Evolutionary conservation across 2,797 vertebrate genomes (phyloP).

Genomic region (Poeciliopsis turneri): DNA sequence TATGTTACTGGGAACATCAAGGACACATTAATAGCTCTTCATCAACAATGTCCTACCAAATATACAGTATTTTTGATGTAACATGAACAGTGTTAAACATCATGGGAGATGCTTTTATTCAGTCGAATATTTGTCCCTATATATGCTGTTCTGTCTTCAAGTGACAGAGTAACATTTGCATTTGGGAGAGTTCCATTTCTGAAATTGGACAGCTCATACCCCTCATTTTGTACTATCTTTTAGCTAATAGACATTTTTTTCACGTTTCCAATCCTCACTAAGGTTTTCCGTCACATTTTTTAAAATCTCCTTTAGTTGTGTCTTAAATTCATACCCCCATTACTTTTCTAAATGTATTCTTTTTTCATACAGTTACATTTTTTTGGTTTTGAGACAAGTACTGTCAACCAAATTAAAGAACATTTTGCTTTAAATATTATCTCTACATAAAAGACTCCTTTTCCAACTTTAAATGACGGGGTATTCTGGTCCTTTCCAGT

Average conservation of each 20-base stretch:
- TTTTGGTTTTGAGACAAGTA: not conserved
- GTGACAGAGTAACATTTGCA: not conserved
- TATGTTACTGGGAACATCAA: slow-evolving; percentile 21
- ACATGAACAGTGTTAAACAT: not conserved
- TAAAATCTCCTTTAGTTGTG: not conserved
- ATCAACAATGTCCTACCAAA: slow-evolving; percentile 7
- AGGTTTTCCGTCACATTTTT: not conserved
- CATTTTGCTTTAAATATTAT: not conserved
- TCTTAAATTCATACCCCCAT: not conserved
- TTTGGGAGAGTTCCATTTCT: not conserved
- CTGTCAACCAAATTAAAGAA: not conserved
- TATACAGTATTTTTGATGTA: not conserved
- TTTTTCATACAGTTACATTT: not conserved
- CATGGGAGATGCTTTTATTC: not conserved
- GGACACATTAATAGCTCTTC: slow-evolving; percentile 8
- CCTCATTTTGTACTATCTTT: not conserved
- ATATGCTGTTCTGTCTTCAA: not conserved
- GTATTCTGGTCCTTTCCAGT: not conserved
- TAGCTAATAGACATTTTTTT: not conserved
- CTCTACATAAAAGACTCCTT: not conserved
- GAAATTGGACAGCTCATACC: not conserved
- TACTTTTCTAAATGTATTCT: not conserved
- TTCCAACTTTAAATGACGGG: not conserved
- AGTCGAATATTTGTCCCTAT: not conserved
- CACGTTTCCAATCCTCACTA: not conserved